These are phyloP conservation scores for Margaritifera margaritifera DNA, from an alignment of 2,888 invertebrate species.

Conservation along the genomic window DNA sequence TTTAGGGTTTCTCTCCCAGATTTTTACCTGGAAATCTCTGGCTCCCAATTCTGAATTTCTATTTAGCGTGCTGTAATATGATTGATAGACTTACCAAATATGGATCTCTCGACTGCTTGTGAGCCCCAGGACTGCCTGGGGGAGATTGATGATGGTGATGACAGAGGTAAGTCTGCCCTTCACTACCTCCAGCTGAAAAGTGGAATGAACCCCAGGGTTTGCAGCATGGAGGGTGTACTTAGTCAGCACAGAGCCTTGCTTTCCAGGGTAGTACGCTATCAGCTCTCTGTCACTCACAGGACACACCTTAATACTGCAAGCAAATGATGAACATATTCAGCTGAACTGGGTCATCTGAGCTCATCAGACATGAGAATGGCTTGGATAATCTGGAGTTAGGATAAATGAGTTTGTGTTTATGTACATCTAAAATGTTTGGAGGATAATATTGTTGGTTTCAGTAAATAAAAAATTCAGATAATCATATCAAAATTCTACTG, in stretches of 20 bases:
- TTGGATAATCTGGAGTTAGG: too few species aligned
- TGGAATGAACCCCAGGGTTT: conserved; percentile 7
- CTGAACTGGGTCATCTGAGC: too few species aligned
- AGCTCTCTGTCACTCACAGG: conserved; percentile 11
- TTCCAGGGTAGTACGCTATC: conserved; percentile 21
- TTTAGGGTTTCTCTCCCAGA: too few species aligned
- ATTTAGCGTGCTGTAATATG: not conserved
- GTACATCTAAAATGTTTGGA: too few species aligned
- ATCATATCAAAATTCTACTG: too few species aligned
- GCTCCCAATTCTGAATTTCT: too few species aligned
- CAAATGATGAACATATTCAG: not conserved
- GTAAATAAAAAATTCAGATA: too few species aligned
- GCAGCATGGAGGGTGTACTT: conserved; percentile 20
- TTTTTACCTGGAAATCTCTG: too few species aligned
- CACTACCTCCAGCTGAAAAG: conserved; percentile 16
- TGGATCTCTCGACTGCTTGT: conserved; percentile 20
- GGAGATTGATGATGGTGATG: conserved; percentile 13
- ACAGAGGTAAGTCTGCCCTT: conserved; percentile 22
- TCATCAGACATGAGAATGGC: too few species aligned
- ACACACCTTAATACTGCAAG: conserved; percentile 28
- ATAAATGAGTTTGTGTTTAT: too few species aligned
- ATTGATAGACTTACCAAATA: conserved; percentile 31
- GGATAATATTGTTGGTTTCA: too few species aligned
- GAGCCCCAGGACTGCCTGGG: conserved; percentile 31
- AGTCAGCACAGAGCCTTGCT: conserved; percentile 18